phyloP scores from a whole-genome alignment of 2,888 invertebrate species.

The Agriotes lineatus region DNA sequence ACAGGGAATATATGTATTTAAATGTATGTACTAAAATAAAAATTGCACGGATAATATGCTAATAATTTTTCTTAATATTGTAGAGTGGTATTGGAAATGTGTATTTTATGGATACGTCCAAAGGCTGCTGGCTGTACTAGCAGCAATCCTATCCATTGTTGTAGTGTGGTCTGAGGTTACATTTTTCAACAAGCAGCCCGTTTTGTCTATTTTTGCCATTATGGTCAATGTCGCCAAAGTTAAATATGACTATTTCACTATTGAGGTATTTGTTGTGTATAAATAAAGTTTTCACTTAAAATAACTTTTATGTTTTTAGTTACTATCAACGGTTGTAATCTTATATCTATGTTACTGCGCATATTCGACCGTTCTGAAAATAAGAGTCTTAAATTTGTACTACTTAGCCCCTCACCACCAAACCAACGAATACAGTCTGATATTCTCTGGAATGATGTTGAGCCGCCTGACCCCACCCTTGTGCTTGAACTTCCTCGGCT shows the following conservation, averaged over 20 bases:
- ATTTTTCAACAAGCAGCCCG: slow-evolving; percentile 93
- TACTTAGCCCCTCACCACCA: slow-evolving; percentile 98
- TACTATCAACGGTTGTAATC: slow-evolving; percentile 90
- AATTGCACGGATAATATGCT: no score
- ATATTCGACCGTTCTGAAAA: slow-evolving; percentile 97
- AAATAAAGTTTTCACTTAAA: background rate
- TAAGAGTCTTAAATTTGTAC: slow-evolving; percentile 95
- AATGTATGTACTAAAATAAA: no score
- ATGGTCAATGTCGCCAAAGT: slow-evolving; percentile 86
- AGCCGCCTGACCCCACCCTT: slow-evolving; percentile 98
- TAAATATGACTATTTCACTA: slow-evolving; percentile 92
- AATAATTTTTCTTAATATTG: no score
- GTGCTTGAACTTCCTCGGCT: slow-evolving; percentile 96
- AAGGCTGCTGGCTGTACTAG: slow-evolving; percentile 78
- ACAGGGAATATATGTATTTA: no score
- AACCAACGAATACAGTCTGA: slow-evolving; percentile 98
- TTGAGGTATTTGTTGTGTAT: slow-evolving; percentile 77
- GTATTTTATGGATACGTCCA: slow-evolving; percentile 81
- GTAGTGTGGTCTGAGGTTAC: slow-evolving; percentile 99
- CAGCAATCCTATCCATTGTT: slow-evolving; percentile 84
- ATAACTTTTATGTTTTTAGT: slow-evolving; percentile 68
- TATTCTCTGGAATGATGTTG: slow-evolving; percentile 98
- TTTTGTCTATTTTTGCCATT: slow-evolving; percentile 96
- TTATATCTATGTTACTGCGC: slow-evolving; percentile 98
- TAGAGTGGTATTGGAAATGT: slow-evolving; percentile 99